These are phyloP conservation scores for Mya arenaria DNA, from an alignment of 1,140 invertebrate species.

Conservation along the genomic window DNA sequence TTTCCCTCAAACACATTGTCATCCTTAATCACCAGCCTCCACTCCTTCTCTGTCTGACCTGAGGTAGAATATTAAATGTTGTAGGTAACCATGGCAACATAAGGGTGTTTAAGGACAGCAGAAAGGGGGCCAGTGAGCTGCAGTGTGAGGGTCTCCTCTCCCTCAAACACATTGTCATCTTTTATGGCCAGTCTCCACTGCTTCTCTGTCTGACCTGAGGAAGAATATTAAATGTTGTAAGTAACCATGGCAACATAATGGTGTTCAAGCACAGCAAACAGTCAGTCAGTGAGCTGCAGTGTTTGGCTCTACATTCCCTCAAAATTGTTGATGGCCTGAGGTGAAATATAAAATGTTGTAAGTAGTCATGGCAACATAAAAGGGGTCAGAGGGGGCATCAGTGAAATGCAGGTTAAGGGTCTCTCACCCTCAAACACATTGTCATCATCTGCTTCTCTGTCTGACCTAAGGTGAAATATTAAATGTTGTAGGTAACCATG, in stretches of 20 bases:
- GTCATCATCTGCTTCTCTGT: slow-evolving; percentile 78
- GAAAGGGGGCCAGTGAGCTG: slow-evolving; percentile 78
- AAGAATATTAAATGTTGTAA: no score
- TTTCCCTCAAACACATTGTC: slow-evolving; percentile 76
- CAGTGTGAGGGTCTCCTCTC: slow-evolving; percentile 74
- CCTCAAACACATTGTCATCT: slow-evolving; percentile 78
- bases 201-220: slow-evolving; percentile 78
- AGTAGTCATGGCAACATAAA: slow-evolving; percentile 73
- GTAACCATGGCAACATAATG: slow-evolving; percentile 73
- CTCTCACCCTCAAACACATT: slow-evolving; percentile 74
- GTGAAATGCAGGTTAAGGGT: slow-evolving; percentile 73
- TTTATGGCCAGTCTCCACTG: slow-evolving; percentile 77
- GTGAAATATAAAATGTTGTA: background rate
- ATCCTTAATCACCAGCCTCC: slow-evolving; percentile 77
- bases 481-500: slow-evolving; percentile 66
- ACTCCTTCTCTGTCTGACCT: slow-evolving; percentile 79
- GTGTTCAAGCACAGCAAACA: slow-evolving; percentile 77
- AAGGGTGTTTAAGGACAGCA: slow-evolving; percentile 77
- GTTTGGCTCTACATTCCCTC: slow-evolving; percentile 77
- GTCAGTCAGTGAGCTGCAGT: slow-evolving; percentile 77
- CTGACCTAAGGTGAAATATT: slow-evolving; percentile 69
- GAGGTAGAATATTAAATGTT: slow-evolving; percentile 1
- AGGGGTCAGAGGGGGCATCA: slow-evolving; percentile 78
- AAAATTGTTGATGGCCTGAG: slow-evolving; percentile 75
- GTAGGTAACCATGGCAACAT: slow-evolving; percentile 72